Percentiles rank a stretch among this genome's conserved stretches.
phyloP scores from a whole-genome alignment of 53 echinoderm and acorn worm genomes.

The Hippasteria phrygiana region DNA sequence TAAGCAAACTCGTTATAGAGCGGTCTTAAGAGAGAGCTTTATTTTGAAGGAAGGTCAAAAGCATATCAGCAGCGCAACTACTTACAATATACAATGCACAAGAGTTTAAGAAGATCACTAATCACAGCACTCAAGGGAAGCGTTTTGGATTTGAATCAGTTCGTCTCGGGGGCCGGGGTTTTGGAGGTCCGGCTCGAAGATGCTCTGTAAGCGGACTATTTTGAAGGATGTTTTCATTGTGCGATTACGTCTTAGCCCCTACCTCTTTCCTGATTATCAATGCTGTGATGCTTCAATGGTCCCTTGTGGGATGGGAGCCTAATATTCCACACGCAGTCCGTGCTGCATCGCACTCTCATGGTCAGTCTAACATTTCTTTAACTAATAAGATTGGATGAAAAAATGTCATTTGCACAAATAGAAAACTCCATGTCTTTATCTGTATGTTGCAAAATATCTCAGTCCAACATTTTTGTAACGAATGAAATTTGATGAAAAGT shows the following conservation, averaged over 20 bases:
- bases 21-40: not conserved
- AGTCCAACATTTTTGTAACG: too few relatives aligned
- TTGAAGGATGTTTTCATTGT: constrained; percentile 54
- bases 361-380: not conserved
- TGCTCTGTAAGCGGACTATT: constrained; percentile 14
- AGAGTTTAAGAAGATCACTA: constrained; percentile 19
- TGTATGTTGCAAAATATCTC: not conserved
- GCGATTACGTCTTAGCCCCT: constrained; percentile 31
- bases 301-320: not conserved
- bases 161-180: not conserved
- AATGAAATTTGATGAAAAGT: too few relatives aligned
- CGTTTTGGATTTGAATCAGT: constrained; percentile 8
- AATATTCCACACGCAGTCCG: not conserved
- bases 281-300: constrained; percentile 2
- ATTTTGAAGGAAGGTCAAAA: not conserved
- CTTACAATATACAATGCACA: not conserved
- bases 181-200: not conserved
- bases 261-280: constrained; percentile 18
- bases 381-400: not conserved
- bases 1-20: not conserved
- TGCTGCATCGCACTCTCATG: too few relatives aligned
- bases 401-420: not conserved
- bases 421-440: not conserved
- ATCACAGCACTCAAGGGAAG: constrained; percentile 10
- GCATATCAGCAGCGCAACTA: not conserved